Evolutionary conservation across 1,140 invertebrate species (phyloP), one percentile per base, ranked within the genome.

Genomic region (Nixonia krombeini): DNA sequence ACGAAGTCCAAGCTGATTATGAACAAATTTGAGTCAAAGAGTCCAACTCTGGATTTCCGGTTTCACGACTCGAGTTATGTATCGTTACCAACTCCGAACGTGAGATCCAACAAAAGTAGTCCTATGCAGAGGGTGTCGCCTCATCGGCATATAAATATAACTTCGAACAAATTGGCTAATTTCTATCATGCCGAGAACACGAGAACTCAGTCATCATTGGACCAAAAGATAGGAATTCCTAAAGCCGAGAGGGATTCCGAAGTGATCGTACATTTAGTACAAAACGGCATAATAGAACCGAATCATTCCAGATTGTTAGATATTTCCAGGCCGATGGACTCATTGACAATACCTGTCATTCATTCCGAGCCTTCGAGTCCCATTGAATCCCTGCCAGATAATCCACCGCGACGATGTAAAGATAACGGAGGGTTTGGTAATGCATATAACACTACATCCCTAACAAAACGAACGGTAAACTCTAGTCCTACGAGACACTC

Each of bases 301-400:
- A 62, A n/a, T 4, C 63, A 64, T 2, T 1, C 15, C 0, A 55
- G 55, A 17, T 10, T 75, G 9, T 37, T 72, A n/a, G 63, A 75
- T 15, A 62, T 65, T 8, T 73, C 35, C 7, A 59, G 52, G 28
- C 13, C 78, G n/a, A 73, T 56, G 38, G 62, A 81, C 4, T 70
- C 63, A 4, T 42, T 84, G 4, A 40, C 29, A 0, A 74, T 79
- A 4, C 81, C 81, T 1, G 73, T 66, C 3, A 73, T 80, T 65
- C 75, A 79, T 35, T 84, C 82, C 10, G 81, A 84, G 35, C 82
- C 81, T 0, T 74, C 80, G 2, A 83, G 79, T 70, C 81, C 81
- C 0, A 70, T 84, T 29, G 79, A 81, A 15, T 68, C 74, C 6
- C 53, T 77, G 3, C 70, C 75, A 4, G 29, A 79, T 2, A 67